Conservation (phyloP, 1,140 invertebrate genomes). For the Bombus affinis region DNA sequence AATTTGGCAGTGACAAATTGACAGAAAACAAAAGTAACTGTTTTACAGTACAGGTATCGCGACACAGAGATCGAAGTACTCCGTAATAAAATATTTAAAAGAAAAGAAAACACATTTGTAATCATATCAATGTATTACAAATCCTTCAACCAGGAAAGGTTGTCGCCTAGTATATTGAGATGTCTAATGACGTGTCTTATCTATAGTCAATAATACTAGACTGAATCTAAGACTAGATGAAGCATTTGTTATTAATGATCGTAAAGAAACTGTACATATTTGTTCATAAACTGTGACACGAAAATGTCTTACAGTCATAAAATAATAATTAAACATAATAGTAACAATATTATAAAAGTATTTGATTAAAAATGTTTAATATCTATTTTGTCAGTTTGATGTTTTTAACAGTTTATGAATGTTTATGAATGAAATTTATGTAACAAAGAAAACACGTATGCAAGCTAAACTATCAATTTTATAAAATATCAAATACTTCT, state of each 20-base stretch:
- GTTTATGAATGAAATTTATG: too few species aligned
- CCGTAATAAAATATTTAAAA: not conserved
- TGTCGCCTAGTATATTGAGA: constrained; percentile 11
- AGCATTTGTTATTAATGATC: constrained; percentile 39
- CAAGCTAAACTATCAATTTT: not conserved
- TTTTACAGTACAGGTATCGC: constrained; percentile 2
- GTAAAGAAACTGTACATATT: not conserved
- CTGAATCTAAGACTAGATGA: constrained; percentile 19
- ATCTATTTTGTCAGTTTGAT: not conserved
- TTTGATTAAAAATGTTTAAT: not conserved
- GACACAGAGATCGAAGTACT: constrained; percentile 14
- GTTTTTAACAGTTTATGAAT: not conserved
- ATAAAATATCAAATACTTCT: constrained; percentile 22
- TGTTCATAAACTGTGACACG: not conserved
- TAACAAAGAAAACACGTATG: not conserved
- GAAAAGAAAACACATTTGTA: not conserved
- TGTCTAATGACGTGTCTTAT: not conserved
- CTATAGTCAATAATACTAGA: constrained; percentile 19
- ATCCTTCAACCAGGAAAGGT: constrained; percentile 38
- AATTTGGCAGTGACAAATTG: constrained; percentile 55
- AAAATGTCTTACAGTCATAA: not conserved
- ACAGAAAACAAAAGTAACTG: constrained; percentile 1
- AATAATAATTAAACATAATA: constrained; percentile 10
- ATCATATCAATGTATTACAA: constrained; percentile 22
- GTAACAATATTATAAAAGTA: not conserved